These are phyloP conservation scores for Escarpia spicata DNA, from an alignment of 2,888 invertebrate genomes.

Conservation along the genomic window DNA sequence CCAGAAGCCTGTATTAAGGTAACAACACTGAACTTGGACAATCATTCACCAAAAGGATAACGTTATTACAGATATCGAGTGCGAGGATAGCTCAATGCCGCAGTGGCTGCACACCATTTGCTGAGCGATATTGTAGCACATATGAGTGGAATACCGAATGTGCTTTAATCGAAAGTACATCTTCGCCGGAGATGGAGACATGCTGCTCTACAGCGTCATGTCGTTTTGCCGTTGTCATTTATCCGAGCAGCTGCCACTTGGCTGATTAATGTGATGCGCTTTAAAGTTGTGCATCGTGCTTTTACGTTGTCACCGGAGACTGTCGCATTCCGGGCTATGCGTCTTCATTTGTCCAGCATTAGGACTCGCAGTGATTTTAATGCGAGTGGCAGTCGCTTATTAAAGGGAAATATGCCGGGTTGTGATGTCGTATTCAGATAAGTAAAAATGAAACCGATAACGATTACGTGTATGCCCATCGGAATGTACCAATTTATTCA, in stretches of 20 bases:
- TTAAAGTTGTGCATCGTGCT: neutral
- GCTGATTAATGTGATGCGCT: neutral
- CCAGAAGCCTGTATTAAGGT: too few relatives aligned
- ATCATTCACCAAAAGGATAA: neutral
- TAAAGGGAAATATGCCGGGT: neutral
- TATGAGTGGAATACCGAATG: neutral
- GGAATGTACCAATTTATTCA: neutral
- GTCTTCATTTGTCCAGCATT: neutral
- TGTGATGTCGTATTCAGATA: neutral
- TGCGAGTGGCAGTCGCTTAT: neutral
- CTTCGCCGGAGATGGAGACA: neutral
- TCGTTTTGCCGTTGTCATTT: neutral
- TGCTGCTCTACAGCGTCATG: neutral
- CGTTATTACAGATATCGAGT: neutral
- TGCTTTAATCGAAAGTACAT: neutral
- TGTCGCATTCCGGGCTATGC: neutral
- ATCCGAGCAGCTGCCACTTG: neutral
- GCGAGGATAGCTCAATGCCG: neutral
- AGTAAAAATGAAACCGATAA: neutral
- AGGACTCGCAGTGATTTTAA: neutral
- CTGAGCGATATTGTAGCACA: neutral
- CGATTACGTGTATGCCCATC: neutral
- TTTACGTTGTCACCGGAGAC: slow-evolving; percentile 5
- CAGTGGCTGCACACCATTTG: neutral
- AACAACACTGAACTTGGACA: neutral